Conservation (phyloP, 2,113 vertebrate species). For the Megaleporinus macrocephalus region DNA sequence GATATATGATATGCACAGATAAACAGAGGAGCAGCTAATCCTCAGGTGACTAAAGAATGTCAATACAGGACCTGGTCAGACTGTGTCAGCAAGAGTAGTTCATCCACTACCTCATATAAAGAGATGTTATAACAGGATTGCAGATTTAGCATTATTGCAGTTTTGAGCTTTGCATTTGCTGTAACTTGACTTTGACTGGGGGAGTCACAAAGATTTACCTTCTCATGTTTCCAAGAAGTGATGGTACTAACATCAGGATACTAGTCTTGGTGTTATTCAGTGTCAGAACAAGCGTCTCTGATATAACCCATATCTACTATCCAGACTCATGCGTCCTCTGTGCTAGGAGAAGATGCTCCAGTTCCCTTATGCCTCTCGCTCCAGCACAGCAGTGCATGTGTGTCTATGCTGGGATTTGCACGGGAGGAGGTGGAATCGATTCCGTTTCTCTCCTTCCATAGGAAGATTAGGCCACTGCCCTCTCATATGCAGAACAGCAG, state of each 20-base stretch:
- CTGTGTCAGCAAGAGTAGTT: no score
- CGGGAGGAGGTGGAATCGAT: neutral
- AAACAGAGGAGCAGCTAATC: no score
- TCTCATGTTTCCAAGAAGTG: neutral
- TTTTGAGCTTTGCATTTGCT: no score
- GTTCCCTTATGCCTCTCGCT: neutral
- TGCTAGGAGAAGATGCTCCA: neutral
- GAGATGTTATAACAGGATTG: no score
- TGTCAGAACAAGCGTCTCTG: neutral
- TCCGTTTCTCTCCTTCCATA: neutral
- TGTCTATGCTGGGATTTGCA: neutral
- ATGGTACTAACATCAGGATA: neutral
- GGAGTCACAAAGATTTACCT: no score
- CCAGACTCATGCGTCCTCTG: neutral
- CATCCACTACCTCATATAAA: no score
- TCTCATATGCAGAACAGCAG: conserved; percentile 5
- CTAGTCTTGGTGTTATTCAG: neutral
- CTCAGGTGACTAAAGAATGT: no score
- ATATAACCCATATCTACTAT: neutral
- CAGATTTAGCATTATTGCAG: no score
- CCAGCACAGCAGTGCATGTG: neutral
- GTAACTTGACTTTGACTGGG: no score
- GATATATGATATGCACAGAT: no score
- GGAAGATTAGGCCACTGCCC: conserved; percentile 12
- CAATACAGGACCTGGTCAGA: no score